phyloP scores from a whole-genome alignment of 2,888 invertebrate genomes.

The Dasypolia templi region DNA sequence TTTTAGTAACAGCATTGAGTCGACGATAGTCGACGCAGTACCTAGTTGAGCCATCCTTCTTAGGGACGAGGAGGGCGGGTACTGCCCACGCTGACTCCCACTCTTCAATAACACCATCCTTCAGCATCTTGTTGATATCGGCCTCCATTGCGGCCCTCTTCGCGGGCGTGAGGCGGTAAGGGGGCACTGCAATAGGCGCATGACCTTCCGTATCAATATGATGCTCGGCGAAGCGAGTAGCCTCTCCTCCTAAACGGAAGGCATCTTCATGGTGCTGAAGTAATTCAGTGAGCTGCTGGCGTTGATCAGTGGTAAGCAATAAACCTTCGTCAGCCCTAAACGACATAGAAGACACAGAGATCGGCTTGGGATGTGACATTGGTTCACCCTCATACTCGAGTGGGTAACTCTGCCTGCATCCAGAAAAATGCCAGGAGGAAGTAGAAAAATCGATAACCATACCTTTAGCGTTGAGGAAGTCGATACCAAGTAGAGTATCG shows the following conservation, averaged over 20 bases:
- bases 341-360: constrained; percentile 8
- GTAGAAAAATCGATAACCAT: constrained; percentile 12
- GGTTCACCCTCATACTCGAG: constrained; percentile 9
- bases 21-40: constrained; percentile 11
- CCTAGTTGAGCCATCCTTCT: constrained; percentile 7
- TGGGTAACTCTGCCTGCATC: neutral
- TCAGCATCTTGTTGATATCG: constrained; percentile 17
- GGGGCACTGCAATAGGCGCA: constrained; percentile 24
- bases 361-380: neutral
- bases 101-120: constrained; percentile 1
- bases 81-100: constrained; percentile 10
- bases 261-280: constrained; percentile 14
- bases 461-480: constrained; percentile 16
- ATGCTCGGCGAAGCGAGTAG: constrained; percentile 30
- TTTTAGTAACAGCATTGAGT: constrained; percentile 11
- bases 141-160: constrained; percentile 11
- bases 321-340: constrained; percentile 17
- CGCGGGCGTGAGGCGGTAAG: constrained; percentile 26
- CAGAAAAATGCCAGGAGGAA: neutral
- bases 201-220: constrained; percentile 35
- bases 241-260: constrained; percentile 16
- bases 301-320: constrained; percentile 2
- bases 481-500: constrained; percentile 23
- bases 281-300: constrained; percentile 6
- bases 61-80: constrained; percentile 10